Conservation (phyloP, 2,797 vertebrate genomes). For the Bradypodion ventrale region DNA sequence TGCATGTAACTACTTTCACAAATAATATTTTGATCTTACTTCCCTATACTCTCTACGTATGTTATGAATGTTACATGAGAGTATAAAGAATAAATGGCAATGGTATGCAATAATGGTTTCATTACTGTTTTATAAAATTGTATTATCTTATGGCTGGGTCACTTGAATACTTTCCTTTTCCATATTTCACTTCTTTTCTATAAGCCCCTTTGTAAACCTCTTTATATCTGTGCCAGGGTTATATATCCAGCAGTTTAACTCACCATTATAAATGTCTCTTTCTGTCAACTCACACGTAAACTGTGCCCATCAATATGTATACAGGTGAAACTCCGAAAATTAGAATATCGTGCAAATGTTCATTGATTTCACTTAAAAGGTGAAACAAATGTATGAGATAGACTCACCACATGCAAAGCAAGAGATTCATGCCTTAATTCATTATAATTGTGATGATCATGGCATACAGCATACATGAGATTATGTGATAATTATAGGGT, state of each 20-base stretch:
- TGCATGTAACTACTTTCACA: neutral
- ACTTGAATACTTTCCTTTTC: neutral
- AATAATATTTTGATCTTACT: neutral
- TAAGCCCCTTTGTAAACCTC: neutral
- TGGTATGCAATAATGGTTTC: constrained; percentile 9
- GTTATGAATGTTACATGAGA: neutral
- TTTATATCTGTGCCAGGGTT: neutral
- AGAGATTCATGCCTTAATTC: too few relatives aligned
- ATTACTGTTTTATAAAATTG: neutral
- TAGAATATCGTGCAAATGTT: too few relatives aligned
- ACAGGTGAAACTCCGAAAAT: too few relatives aligned
- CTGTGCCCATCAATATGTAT: constrained; percentile 62
- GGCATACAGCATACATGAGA: too few relatives aligned
- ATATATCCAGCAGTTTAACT: neutral
- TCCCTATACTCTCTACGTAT: fast-evolving
- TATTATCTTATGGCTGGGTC: neutral
- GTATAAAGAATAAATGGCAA: neutral
- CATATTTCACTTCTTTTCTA: neutral
- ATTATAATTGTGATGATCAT: too few relatives aligned
- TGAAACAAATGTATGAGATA: too few relatives aligned
- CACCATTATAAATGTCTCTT: constrained; percentile 8
- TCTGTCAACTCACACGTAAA: constrained; percentile 83
- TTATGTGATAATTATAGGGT: too few relatives aligned
- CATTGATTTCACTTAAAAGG: too few relatives aligned
- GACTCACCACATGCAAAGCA: too few relatives aligned